Conservation (phyloP, 2,113 vertebrate species). For the Octodon degus region DNA sequence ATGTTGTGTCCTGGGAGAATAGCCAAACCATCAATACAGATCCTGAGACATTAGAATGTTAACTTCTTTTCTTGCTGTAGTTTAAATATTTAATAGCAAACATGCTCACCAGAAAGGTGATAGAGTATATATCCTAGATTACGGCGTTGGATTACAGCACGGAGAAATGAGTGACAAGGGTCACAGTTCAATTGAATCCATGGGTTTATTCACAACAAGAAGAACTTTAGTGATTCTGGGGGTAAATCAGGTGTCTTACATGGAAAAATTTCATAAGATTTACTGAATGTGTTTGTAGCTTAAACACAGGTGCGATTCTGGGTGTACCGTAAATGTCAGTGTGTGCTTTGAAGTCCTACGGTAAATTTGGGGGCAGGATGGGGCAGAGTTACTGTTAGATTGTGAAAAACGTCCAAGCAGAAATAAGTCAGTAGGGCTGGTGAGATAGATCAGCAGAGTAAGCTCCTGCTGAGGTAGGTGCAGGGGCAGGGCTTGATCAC, state of each 20-base stretch:
- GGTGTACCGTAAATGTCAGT: background rate
- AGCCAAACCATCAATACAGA: background rate
- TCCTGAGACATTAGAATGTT: background rate
- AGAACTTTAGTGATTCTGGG: background rate
- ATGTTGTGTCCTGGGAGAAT: background rate
- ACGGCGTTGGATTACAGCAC: background rate
- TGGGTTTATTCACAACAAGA: background rate
- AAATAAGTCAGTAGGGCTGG: background rate
- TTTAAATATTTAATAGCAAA: background rate
- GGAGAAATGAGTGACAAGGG: background rate
- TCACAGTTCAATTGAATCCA: background rate
- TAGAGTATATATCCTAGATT: background rate
- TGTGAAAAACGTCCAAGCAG: background rate
- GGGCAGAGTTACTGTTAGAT: background rate
- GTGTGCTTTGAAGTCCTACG: background rate
- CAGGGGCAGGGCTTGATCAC: too few relatives aligned
- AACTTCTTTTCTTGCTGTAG: background rate
- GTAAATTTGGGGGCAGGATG: accelerated
- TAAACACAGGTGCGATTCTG: background rate
- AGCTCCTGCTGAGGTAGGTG: too few relatives aligned
- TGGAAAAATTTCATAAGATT: background rate
- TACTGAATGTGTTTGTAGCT: background rate
- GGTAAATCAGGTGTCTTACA: background rate
- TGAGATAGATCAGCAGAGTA: too few relatives aligned
- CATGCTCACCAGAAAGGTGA: background rate